Conservation (phyloP, 2,888 invertebrate species). For the Leucophenga maculata region DNA sequence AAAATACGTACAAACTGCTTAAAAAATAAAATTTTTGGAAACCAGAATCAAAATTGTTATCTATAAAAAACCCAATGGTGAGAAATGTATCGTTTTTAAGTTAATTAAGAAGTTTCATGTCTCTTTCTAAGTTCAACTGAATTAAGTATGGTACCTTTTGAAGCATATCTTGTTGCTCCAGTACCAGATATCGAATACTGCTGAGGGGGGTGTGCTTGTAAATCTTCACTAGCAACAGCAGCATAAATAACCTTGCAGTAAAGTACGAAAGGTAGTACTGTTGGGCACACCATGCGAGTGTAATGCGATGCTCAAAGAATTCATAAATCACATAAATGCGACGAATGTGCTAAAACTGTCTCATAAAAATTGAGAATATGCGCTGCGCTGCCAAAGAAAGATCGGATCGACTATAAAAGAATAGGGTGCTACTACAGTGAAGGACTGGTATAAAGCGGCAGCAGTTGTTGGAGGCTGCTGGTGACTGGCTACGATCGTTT, state of each 20-base stretch:
- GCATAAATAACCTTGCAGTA: slow-evolving; percentile 10
- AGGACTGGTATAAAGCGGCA: neutral
- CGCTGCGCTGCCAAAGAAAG: slow-evolving; percentile 1
- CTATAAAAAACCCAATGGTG: no score
- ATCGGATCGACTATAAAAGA: neutral
- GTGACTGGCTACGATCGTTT: slow-evolving; percentile 38
- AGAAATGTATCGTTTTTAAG: no score
- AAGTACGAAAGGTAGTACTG: neutral
- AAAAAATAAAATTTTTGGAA: no score
- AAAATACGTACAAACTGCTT: no score
- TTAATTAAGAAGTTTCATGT: no score
- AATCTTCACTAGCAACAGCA: neutral
- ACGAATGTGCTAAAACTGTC: slow-evolving; percentile 25
- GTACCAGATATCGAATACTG: no score
- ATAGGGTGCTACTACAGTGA: neutral
- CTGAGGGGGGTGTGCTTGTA: neutral
- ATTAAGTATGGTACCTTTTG: no score
- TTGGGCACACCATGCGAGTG: neutral
- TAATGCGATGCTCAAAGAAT: slow-evolving; percentile 23
- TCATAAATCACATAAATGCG: slow-evolving; percentile 41
- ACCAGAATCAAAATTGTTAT: no score
- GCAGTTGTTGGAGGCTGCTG: no score
- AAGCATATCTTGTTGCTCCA: neutral
- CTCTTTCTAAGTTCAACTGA: no score
- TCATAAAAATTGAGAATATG: slow-evolving; percentile 16